phyloP scores from a whole-genome alignment of 2,888 invertebrate species.

The Thymelicus acteon region DNA sequence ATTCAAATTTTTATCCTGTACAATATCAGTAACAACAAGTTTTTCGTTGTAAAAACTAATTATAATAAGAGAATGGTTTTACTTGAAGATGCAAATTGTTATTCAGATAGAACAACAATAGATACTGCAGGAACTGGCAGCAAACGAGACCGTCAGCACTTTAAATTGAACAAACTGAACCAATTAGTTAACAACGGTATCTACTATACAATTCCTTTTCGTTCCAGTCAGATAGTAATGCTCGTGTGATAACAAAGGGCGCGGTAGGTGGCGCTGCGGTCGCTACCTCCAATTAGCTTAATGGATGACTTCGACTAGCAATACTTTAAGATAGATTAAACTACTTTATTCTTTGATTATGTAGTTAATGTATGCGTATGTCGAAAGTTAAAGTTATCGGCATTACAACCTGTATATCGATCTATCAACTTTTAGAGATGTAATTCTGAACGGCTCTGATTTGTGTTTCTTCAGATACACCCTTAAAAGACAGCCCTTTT shows the following conservation, averaged over 20 bases:
- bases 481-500: too few species aligned
- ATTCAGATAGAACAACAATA: slow-evolving; percentile 20
- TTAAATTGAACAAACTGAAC: slow-evolving; percentile 32
- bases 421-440: too few species aligned
- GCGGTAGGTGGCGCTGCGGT: slow-evolving; percentile 58
- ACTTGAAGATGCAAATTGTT: background rate
- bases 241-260: slow-evolving; percentile 60
- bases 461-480: too few species aligned
- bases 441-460: too few species aligned
- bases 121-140: slow-evolving; percentile 10
- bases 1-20: too few species aligned
- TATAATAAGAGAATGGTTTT: background rate
- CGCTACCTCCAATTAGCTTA: slow-evolving; percentile 81
- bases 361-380: too few species aligned
- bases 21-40: background rate
- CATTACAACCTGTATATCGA: too few species aligned
- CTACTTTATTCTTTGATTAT: background rate
- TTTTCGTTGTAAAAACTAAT: background rate
- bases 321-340: slow-evolving; percentile 25
- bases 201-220: slow-evolving; percentile 41
- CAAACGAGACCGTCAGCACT: slow-evolving; percentile 19
- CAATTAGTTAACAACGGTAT: slow-evolving; percentile 37
- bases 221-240: slow-evolving; percentile 41
- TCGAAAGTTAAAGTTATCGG: too few species aligned
- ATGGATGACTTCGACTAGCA: slow-evolving; percentile 82